Percentiles rank a stretch among this genome's conserved stretches.
Conservation (phyloP, 2,797 vertebrate species). For the Peromyscus melanophrys region DNA sequence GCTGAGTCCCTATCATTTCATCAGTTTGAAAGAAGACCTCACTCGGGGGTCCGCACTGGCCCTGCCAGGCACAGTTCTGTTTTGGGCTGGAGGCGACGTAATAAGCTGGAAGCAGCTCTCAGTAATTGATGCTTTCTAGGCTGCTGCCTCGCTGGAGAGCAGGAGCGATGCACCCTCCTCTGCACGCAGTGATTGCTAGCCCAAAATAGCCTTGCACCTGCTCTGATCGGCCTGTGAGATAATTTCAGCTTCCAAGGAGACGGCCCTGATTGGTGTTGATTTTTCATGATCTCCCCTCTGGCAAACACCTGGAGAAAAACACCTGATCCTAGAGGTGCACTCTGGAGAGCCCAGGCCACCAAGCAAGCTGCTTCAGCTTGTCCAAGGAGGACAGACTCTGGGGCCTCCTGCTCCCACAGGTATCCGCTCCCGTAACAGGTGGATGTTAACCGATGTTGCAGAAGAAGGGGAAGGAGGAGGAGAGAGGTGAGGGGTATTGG, state of each 20-base stretch:
- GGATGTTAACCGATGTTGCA: conserved; percentile 17
- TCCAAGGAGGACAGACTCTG: neutral
- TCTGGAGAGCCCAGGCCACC: neutral
- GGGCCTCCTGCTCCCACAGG: neutral
- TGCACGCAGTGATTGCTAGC: conserved; percentile 83
- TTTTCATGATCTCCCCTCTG: conserved; percentile 82
- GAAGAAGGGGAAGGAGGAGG: neutral
- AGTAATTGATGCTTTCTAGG: conserved; percentile 73
- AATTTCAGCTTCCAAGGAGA: conserved; percentile 86
- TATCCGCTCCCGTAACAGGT: neutral
- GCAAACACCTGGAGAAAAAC: conserved; percentile 83
- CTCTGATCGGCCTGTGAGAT: conserved; percentile 83
- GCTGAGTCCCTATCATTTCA: conserved; percentile 34
- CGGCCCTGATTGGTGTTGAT: conserved; percentile 86
- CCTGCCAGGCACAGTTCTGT: neutral
- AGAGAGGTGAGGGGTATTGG: neutral
- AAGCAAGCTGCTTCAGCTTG: neutral
- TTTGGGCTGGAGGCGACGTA: neutral
- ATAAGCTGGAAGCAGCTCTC: conserved; percentile 67
- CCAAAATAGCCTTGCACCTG: conserved; percentile 87
- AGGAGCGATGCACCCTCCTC: conserved; percentile 75
- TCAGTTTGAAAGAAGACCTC: conserved; percentile 26
- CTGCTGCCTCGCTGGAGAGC: conserved; percentile 66
- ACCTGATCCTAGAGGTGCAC: conserved; percentile 80
- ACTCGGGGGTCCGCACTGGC: neutral